These are phyloP conservation scores for Catocala sponsa DNA, from an alignment of 2,888 invertebrate species.

Conservation along the genomic window DNA sequence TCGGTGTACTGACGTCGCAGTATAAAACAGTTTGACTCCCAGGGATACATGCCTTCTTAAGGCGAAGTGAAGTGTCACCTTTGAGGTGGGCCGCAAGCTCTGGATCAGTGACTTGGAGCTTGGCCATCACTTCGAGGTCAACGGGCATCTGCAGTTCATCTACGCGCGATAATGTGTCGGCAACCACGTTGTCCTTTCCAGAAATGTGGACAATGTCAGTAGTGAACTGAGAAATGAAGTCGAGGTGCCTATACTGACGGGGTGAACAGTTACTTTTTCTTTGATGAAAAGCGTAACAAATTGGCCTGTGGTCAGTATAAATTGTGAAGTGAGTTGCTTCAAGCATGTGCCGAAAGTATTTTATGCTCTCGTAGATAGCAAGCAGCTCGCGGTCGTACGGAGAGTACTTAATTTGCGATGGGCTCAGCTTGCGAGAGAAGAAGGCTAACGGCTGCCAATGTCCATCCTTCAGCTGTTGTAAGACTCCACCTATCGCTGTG, in stretches of 20 bases:
- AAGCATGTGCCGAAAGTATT: not conserved
- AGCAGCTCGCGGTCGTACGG: no score
- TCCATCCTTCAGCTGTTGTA: slow-evolving; percentile 6
- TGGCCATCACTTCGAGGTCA: not conserved
- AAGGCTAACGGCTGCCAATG: slow-evolving; percentile 21
- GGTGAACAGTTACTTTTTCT: slow-evolving; percentile 12
- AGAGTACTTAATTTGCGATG: no score
- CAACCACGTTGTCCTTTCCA: slow-evolving; percentile 34
- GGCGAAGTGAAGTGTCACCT: slow-evolving; percentile 33
- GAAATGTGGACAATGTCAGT: slow-evolving; percentile 61
- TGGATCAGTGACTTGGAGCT: slow-evolving; percentile 9
- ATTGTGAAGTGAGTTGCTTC: slow-evolving; percentile 11
- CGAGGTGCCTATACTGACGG: slow-evolving; percentile 21
- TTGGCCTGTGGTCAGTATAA: slow-evolving; percentile 1
- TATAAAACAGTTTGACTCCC: slow-evolving; percentile 25
- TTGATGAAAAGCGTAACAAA: slow-evolving; percentile 8
- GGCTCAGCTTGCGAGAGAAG: slow-evolving; percentile 5
- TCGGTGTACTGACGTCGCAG: slow-evolving; percentile 35
- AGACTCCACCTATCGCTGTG: slow-evolving; percentile 12
- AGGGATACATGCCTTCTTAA: slow-evolving; percentile 26
- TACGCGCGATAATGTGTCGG: slow-evolving; percentile 15
- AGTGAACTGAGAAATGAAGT: slow-evolving; percentile 63
- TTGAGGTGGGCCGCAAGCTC: slow-evolving; percentile 19
- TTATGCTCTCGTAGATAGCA: no score
- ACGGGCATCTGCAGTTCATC: slow-evolving; percentile 13